These are phyloP conservation scores for Polymixis flavicincta DNA, from an alignment of 2,888 invertebrate species.

Conservation along the genomic window DNA sequence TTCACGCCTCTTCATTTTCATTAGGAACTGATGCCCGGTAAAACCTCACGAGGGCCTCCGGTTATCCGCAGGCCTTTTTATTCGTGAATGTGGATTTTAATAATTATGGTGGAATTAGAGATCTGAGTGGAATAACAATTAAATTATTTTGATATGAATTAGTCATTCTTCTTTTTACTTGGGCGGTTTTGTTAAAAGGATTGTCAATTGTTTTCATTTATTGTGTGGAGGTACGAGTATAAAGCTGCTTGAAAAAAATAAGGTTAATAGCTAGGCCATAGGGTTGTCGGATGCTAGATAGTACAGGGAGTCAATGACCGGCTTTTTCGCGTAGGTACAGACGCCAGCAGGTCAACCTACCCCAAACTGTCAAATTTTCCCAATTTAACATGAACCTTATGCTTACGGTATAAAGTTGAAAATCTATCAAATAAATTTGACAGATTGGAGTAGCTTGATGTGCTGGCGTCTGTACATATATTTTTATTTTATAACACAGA, in stretches of 20 bases:
- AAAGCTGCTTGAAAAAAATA: neutral
- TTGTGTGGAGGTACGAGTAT: neutral
- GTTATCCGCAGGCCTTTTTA: constrained; percentile 42
- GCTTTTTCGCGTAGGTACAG: neutral
- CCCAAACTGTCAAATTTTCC: too few species aligned
- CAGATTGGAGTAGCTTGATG: too few species aligned
- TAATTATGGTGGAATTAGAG: constrained; percentile 16
- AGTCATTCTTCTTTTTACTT: constrained; percentile 1
- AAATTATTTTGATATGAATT: constrained; percentile 34
- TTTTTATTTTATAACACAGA: neutral
- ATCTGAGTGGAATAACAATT: constrained; percentile 46
- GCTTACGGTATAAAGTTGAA: too few species aligned
- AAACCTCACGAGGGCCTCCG: constrained; percentile 37
- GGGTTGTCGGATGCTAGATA: neutral
- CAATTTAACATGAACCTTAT: too few species aligned
- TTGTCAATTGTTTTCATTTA: constrained; percentile 9
- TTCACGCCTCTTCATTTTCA: constrained; percentile 70
- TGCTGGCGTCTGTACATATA: too few species aligned
- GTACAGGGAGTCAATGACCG: neutral
- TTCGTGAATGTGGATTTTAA: constrained; percentile 39
- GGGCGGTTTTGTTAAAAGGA: constrained; percentile 7
- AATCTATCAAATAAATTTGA: too few species aligned
- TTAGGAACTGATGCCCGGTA: constrained; percentile 58
- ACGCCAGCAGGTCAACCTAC: too few species aligned
- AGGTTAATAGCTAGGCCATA: neutral